Percentiles rank a stretch among this genome's conserved stretches.
Evolutionary conservation across 2,888 invertebrate species (phyloP).

Genomic region (Acanthosepion pharaonis): DNA sequence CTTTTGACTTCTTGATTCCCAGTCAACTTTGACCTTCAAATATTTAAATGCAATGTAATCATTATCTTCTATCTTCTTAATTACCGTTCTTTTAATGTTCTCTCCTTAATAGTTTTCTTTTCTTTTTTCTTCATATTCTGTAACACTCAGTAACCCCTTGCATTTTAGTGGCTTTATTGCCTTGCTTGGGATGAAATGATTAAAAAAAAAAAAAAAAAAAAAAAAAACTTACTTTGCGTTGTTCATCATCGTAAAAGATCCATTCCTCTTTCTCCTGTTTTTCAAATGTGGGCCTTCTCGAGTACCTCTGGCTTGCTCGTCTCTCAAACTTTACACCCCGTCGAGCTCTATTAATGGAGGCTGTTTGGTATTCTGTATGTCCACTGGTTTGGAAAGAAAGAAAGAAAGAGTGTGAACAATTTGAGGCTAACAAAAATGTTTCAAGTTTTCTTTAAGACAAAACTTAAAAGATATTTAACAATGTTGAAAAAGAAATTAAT

Average conservation of each 20-base stretch:
- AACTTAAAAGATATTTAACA: not conserved
- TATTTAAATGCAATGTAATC: too few relatives aligned
- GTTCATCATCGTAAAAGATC: slow-evolving; percentile 56
- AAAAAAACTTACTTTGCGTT: not conserved
- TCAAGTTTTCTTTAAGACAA: not conserved
- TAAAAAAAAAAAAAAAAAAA: too few relatives aligned
- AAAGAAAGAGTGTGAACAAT: not conserved
- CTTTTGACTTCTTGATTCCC: too few relatives aligned
- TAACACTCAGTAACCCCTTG: too few relatives aligned
- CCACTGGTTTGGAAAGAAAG: slow-evolving; percentile 80
- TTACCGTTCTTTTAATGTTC: too few relatives aligned
- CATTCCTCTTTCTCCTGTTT: slow-evolving; percentile 65
- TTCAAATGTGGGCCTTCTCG: slow-evolving; percentile 81
- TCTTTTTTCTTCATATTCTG: too few relatives aligned
- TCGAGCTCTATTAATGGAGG: slow-evolving; percentile 90
- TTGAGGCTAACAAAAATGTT: not conserved
- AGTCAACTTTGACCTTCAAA: too few relatives aligned
- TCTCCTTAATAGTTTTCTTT: too few relatives aligned
- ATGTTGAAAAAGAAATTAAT: too few relatives aligned
- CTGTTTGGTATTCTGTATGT: slow-evolving; percentile 97
- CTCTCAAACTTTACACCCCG: slow-evolving; percentile 96
- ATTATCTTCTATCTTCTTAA: too few relatives aligned
- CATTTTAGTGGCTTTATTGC: too few relatives aligned
- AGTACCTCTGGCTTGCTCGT: slow-evolving; percentile 95
- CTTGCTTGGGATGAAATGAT: too few relatives aligned